phyloP scores from a whole-genome alignment of 2,888 invertebrate species.

The Euplexia lucipara region DNA sequence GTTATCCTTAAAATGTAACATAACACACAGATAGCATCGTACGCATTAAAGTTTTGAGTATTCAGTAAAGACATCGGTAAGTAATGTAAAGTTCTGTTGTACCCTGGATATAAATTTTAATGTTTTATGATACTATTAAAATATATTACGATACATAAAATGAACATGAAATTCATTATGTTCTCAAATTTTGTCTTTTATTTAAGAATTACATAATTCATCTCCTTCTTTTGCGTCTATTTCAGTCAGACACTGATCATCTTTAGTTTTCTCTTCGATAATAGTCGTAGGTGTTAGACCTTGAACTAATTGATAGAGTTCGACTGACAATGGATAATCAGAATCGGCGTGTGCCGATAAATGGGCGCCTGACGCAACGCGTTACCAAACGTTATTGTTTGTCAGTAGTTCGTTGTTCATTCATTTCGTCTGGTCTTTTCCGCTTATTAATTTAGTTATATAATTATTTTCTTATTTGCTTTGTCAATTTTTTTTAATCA shows the following conservation, averaged over 20 bases:
- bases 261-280: constrained; percentile 6
- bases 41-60: no score
- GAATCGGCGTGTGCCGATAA: constrained; percentile 46
- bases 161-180: no score
- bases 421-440: background rate
- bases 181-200: no score
- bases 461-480: background rate
- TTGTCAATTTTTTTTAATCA: no score
- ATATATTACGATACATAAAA: no score
- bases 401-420: constrained; percentile 14
- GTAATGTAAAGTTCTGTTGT: no score
- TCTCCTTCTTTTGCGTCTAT: background rate
- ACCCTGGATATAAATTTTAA: no score
- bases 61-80: no score
- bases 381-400: constrained; percentile 11
- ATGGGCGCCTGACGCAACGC: constrained; percentile 42
- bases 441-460: background rate
- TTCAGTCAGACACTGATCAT: constrained; percentile 10
- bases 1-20: no score
- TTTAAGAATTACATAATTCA: no score
- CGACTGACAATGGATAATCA: constrained; percentile 51
- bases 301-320: constrained; percentile 57
- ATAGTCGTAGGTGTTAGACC: constrained; percentile 49
- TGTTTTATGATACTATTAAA: no score
- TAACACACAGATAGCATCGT: no score